Base-by-base conservation (phyloP, 2,113 vertebrate genomes). In the Sterrhoptilus dennistouni region DNA sequence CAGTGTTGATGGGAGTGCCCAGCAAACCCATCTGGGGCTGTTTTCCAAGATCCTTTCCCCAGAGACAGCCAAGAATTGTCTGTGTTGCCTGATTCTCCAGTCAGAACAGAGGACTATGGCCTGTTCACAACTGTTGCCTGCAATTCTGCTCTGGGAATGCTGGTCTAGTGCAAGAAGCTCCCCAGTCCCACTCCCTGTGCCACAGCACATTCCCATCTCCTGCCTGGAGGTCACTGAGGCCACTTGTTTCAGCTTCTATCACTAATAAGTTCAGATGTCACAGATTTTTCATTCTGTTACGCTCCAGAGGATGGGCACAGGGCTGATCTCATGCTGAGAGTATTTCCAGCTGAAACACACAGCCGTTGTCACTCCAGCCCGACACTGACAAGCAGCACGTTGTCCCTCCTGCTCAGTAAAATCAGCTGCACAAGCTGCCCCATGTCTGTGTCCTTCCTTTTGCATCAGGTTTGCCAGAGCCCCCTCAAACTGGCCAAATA, bases 321-420 rank as follows among this genome's bases (percentile, higher is more conserved):
- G 49, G 56, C 38, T 82, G 69, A 66, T 44, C 60, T 93, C 65
- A 14, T 3, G 27, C 40, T 10, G 28, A 52, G 21, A 68, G 6
- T 18, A 38, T 45, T 60, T 60, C 27, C 70, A 82, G 33, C 35
- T 22, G 38, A 74, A 93, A 45, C 14, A 38, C 57, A 3, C 5
- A 76, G 61, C 53, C 76, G 52, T 1, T 21, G 17, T 0, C 49
- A 60, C 66, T 71, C 38, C 63, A 79, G 59, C 47, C 27, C 40
- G 59, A 40, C 0, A 0, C 2, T 28, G 49, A 54, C 57, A n/a
- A 38, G 71, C 63, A 78, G 68, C 40, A 54, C 1, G 0, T 2
- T 63, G 72, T 19, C 50, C 59, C 24, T 8, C 5, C 47, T 21
- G 21, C 72, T 53, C 54, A 21, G 72, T 6, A 44, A 52, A 38